A percentile compares a stretch with the other conserved stretches of the same genome.
These are phyloP conservation scores for Malacoraja senta DNA, from an alignment of 2,797 vertebrate genomes.

Conservation along the genomic window DNA sequence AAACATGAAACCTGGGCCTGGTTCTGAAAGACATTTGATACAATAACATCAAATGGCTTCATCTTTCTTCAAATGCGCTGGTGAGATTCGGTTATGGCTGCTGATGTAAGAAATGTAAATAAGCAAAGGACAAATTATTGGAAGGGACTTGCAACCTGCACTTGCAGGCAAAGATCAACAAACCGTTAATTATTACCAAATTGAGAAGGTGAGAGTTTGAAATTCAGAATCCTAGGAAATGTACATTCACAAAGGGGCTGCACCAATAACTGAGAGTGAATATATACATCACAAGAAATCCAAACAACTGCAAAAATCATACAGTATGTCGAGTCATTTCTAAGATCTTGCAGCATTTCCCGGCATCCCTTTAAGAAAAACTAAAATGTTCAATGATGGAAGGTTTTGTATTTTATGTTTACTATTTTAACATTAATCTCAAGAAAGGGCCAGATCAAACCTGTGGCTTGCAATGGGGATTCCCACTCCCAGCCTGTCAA, in stretches of 20 bases:
- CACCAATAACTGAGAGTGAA: not conserved
- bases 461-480: not conserved
- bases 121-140: not conserved
- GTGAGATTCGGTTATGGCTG: not conserved
- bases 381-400: not conserved
- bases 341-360: not conserved
- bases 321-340: not conserved
- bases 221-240: not conserved
- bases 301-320: not conserved
- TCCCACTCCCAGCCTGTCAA: not conserved
- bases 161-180: not conserved
- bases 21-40: not conserved
- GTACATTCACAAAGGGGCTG: not conserved
- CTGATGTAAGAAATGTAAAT: not conserved
- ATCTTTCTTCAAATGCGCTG: not conserved
- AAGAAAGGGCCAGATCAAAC: not conserved
- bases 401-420: not conserved
- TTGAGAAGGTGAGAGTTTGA: not conserved
- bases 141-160: not conserved
- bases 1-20: not conserved
- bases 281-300: not conserved
- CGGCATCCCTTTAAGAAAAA: not conserved
- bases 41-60: not conserved
- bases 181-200: conserved; percentile 10
- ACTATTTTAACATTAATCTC: not conserved